A percentile compares a stretch with the other conserved stretches of the same genome.
phyloP scores from a whole-genome alignment of 2,797 vertebrate species.

The Cossypha niveicapilla region DNA sequence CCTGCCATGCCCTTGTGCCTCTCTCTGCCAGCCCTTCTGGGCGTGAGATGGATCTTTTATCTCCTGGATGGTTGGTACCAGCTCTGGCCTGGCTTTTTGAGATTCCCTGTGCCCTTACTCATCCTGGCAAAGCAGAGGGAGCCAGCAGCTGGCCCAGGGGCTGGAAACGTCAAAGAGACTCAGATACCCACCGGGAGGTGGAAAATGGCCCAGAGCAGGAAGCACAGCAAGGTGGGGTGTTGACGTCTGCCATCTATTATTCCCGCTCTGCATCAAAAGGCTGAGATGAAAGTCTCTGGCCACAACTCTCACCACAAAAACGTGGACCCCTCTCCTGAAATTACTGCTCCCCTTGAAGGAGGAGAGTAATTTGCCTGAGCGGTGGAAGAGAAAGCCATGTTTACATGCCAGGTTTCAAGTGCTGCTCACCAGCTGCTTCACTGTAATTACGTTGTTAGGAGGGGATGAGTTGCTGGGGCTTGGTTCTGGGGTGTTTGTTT shows the following conservation, averaged over 20 bases:
- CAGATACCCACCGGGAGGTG: neutral
- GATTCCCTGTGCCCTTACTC: neutral
- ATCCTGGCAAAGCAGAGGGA: neutral
- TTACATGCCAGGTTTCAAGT: conserved; percentile 48
- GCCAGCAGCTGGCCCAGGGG: neutral
- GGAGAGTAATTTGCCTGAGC: neutral
- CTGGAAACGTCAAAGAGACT: neutral
- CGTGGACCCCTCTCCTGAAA: conserved; percentile 21
- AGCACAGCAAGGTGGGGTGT: neutral
- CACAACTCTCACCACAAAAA: conserved; percentile 11
- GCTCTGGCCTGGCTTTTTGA: neutral
- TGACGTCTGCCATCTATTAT: neutral
- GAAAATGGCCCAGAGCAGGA: conserved; percentile 28
- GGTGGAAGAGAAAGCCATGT: neutral
- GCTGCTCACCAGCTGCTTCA: conserved; percentile 1
- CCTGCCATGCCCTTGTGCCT: neutral
- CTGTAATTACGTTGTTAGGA: conserved; percentile 7
- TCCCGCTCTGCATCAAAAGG: conserved; percentile 36
- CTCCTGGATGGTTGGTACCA: neutral
- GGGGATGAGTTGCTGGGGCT: conserved; percentile 40
- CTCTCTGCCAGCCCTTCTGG: neutral
- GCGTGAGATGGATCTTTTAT: neutral
- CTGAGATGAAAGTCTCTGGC: conserved; percentile 34
- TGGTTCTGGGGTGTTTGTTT: conserved; percentile 41
- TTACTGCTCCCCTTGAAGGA: conserved; percentile 65